Evolutionary conservation across 2,113 vertebrate species (phyloP).

Genomic region (Chrysemys picta): DNA sequence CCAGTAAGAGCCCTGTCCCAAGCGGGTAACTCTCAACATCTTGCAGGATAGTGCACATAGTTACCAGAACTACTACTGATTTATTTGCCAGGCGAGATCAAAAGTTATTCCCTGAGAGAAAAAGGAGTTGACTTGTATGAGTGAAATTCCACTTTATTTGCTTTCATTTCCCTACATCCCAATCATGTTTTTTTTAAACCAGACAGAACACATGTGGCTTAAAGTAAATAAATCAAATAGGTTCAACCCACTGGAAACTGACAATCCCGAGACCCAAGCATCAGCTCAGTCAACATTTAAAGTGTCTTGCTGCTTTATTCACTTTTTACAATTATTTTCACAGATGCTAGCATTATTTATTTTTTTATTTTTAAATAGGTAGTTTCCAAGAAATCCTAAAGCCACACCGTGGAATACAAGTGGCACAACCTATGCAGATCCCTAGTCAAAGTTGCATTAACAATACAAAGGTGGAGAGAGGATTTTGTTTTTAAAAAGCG

Average conservation of each 20-base stretch:
- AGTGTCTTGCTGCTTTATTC: not conserved
- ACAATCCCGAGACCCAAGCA: not conserved
- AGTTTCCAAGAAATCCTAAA: not conserved
- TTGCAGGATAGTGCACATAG: conserved; percentile 31
- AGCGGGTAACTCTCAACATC: not conserved
- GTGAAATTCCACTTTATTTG: not conserved
- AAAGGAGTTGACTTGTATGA: not conserved
- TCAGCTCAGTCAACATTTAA: not conserved
- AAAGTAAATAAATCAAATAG: not conserved
- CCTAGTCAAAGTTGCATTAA: not conserved
- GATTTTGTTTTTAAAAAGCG: not conserved
- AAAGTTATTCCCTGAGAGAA: not conserved
- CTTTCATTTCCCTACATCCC: not conserved
- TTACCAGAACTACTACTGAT: conserved; percentile 24
- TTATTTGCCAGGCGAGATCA: not conserved
- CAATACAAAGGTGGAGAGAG: not conserved
- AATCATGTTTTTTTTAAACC: not conserved
- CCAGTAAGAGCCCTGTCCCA: not conserved
- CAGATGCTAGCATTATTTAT: not conserved
- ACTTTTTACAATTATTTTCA: not conserved
- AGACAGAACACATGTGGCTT: not conserved
- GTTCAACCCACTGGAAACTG: not conserved
- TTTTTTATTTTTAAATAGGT: not conserved
- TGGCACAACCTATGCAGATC: not conserved
- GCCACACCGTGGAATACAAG: not conserved